Base-by-base conservation (phyloP, 92 coral and sea anemone genomes). In the Palythoa caribaeorum region DNA sequence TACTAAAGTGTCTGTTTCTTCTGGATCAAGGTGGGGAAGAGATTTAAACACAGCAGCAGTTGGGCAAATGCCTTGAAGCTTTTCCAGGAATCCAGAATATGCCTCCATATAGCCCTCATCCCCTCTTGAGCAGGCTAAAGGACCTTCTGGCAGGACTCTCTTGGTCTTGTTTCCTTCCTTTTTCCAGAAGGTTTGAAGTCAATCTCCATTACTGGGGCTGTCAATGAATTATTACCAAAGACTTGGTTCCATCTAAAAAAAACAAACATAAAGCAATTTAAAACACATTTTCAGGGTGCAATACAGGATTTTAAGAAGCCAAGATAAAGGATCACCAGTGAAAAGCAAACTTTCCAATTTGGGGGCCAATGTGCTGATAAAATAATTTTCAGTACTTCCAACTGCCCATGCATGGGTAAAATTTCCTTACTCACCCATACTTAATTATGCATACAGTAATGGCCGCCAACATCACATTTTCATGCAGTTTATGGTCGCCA, bases 1-100 rank as follows among this genome's bases (percentile, higher is more conserved):
- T 69, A 36, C 36, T 73, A 76, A 40, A 65, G 92, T 89, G 75
- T 89, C 88, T 40, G 79, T 89, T 83, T 89, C 92, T 62, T 89
- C 89, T 15, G 76, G 35, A 73, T 84, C 84, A 28, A 84, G 69
- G 10, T 73, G 62, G 11, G 92, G 85, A 14, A 84, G 78, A 50
- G 92, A 75, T 65, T 84, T 84, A 44, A 84, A 89, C 14, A 83
- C 59, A 71, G 84, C 76, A 2, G 92, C 92, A 60, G 85, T 48
- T 38, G 92, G 92, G 20, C 84, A 84, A 20, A 89, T 89, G 47
- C 76, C 20, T 44, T 62, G 21, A n/a, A 89, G 84, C 51, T 89
- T 73, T 17, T 76, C 28, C 20, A 89, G 51, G 54, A 62, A 89
- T 2, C 92, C 92, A 28, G 48, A 1, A 66, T 89, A 89, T 28